A percentile compares a stretch with the other conserved stretches of the same genome.
Evolutionary conservation across 2,888 invertebrate genomes (phyloP).

Genomic region (Thecophora atra): DNA sequence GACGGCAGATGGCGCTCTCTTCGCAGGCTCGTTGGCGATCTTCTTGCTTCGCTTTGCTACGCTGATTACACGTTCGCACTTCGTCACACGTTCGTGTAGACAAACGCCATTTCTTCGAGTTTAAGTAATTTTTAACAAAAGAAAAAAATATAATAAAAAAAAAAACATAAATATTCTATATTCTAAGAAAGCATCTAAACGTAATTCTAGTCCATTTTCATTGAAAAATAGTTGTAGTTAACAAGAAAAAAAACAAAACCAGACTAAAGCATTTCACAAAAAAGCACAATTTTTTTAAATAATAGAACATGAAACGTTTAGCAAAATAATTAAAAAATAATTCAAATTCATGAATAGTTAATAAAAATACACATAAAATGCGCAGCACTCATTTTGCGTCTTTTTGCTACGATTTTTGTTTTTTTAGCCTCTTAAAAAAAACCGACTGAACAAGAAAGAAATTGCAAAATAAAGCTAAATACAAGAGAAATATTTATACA

Average conservation of each 20-base stretch:
- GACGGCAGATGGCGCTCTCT: conserved; percentile 18
- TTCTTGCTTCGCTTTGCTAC: conserved; percentile 8
- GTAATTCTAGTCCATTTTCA: conserved; percentile 48
- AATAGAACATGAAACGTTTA: conserved; percentile 31
- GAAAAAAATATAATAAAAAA: not conserved
- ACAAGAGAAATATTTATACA: conserved; percentile 36
- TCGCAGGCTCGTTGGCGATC: conserved; percentile 5
- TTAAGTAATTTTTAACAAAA: conserved; percentile 6
- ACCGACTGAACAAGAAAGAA: conserved; percentile 41
- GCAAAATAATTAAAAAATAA: conserved; percentile 32
- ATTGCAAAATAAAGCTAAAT: conserved; percentile 44
- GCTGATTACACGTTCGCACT: not conserved
- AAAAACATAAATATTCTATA: conserved; percentile 25
- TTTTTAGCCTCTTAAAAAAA: conserved; percentile 2
- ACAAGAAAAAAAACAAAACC: conserved; percentile 14
- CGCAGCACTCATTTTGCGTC: conserved; percentile 21
- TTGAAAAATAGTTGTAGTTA: conserved; percentile 42
- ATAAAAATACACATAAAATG: conserved; percentile 34
- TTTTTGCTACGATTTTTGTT: conserved; percentile 19
- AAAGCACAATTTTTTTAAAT: conserved; percentile 44
- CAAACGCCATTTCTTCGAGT: conserved; percentile 22
- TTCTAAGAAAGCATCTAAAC: conserved; percentile 35
- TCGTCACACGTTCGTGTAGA: not conserved
- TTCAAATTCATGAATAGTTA: conserved; percentile 34
- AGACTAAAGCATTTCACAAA: conserved; percentile 35